Base-by-base conservation (phyloP, 2,888 invertebrate species). In the Spialia ferax region DNA sequence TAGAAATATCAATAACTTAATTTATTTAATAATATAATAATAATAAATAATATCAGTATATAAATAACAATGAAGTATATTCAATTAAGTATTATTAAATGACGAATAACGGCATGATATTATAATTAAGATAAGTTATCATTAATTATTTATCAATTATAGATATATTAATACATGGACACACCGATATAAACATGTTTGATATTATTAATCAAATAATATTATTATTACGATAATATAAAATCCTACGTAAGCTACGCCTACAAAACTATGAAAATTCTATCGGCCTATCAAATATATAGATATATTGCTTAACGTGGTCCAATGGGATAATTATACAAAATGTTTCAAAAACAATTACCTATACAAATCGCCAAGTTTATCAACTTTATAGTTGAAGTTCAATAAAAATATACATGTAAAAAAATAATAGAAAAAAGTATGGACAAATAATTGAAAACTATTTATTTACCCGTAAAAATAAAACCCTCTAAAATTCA, bases 231-330 rank as follows among this genome's bases (percentile, higher is more conserved):
- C 78, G 77, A 80, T 83, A 75, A 75, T 87, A 90, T 84, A 89
- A 91, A 91, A 92, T 74, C 82, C 87, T 89, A 91, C 77, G 82
- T 89, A 88, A 87, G 88, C 90, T 91, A 91, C 83, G 83, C 82
- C 88, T 89, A 91, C 85, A 76, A 80, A 77, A 79, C 83, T 89
- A 87, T 82, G 85, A 85, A 85, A 82, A 81, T 79, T 79, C 82
- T 86, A 85, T 77, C 84, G 85, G 83, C 79, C 85, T 90, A 90
- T 86, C 79, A 86, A 86, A 88, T 86, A 88, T 79, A 88, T 79
- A 88, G 74, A 84, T 83, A 86, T 92, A 92, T 93, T 93, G 93
- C 92, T 93, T 91, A 90, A 86, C 83, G 80, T 93, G 93, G 92
- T 93, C 92, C 93, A 81, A 90, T 89, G 88, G 89, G 87, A 84